Conservation (phyloP, 2,113 vertebrate genomes). For the Emydocephalus ijimae region DNA sequence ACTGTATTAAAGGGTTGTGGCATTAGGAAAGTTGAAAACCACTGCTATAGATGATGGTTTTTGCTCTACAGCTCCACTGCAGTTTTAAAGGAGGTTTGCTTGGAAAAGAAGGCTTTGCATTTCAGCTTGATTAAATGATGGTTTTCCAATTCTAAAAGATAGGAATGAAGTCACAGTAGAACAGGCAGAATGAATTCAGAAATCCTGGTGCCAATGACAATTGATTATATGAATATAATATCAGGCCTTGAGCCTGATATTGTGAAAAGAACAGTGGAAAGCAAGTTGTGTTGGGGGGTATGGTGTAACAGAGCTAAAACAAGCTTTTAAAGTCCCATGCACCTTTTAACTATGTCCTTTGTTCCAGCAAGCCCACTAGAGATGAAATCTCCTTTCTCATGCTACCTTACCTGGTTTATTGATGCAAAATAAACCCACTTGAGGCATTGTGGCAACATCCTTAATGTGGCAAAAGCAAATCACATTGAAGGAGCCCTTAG, state of each 20-base stretch:
- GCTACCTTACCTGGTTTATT: background rate
- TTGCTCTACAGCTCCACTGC: constrained; percentile 3
- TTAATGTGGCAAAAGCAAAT: background rate
- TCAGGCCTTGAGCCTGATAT: background rate
- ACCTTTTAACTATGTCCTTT: background rate
- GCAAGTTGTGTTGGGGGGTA: background rate
- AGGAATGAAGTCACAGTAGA: background rate
- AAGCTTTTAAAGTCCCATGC: background rate
- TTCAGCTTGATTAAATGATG: accelerated
- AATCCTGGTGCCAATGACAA: background rate
- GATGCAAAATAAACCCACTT: background rate
- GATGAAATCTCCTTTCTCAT: background rate
- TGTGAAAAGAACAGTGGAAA: background rate
- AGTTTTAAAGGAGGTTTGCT: background rate
- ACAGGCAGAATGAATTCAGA: background rate
- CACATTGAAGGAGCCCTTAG: background rate
- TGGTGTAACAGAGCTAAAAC: background rate
- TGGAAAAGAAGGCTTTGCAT: background rate
- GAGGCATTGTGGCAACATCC: background rate
- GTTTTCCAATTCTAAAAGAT: background rate
- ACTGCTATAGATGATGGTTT: constrained; percentile 9
- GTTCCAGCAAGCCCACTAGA: background rate
- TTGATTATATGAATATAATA: too few relatives aligned
- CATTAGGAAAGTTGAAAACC: too few relatives aligned
- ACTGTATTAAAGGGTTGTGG: too few relatives aligned